phyloP scores from a whole-genome alignment of 1,140 invertebrate genomes.

The Rhagoletis pomonella region DNA sequence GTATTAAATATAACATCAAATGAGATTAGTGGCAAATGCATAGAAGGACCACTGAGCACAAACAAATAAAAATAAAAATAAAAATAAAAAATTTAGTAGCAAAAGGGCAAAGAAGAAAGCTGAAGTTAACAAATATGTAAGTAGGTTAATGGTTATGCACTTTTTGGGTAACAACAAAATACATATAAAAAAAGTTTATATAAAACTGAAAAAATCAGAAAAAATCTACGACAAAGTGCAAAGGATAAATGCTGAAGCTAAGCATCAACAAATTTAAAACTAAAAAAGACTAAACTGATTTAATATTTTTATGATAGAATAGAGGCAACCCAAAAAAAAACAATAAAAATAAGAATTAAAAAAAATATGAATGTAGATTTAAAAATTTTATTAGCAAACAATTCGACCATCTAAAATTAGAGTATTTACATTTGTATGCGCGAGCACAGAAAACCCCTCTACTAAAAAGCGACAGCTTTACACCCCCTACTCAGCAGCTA shows the following conservation, averaged over 20 bases:
- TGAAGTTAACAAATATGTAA: not conserved
- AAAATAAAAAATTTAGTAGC: not conserved
- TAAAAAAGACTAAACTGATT: too few relatives aligned
- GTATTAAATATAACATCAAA: too few relatives aligned
- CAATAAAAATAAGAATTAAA: not conserved
- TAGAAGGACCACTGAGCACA: not conserved
- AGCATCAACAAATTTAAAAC: not conserved
- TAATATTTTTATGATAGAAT: not conserved
- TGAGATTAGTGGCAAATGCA: not conserved
- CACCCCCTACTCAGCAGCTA: not conserved
- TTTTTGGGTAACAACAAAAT: not conserved
- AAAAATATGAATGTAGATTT: too few relatives aligned
- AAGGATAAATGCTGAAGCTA: not conserved
- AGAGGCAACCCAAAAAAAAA: not conserved
- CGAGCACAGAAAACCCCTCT: too few relatives aligned
- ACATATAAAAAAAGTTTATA: too few relatives aligned
- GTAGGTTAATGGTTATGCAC: constrained; percentile 16
- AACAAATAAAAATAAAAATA: not conserved
- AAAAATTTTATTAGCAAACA: too few relatives aligned
- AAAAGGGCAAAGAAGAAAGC: not conserved
- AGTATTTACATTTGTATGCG: too few relatives aligned
- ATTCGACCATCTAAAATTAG: too few relatives aligned
- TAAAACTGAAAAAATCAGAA: too few relatives aligned
- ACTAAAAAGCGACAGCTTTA: not conserved
- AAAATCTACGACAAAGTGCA: not conserved